These are phyloP conservation scores for Botia almorhae DNA, from an alignment of 2,797 vertebrate genomes.

Conservation along the genomic window DNA sequence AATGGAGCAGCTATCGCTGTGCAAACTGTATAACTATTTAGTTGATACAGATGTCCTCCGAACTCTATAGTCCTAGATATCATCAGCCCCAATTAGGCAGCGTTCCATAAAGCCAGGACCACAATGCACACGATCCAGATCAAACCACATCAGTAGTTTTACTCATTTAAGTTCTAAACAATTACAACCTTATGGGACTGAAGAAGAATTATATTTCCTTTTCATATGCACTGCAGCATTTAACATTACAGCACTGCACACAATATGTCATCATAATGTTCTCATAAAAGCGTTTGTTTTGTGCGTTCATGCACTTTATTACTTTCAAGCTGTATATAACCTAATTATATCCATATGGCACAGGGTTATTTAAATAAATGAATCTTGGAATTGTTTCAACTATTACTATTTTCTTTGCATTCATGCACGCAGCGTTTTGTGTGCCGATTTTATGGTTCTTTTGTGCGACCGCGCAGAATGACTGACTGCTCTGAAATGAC, in stretches of 20 bases:
- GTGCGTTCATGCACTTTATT: slow-evolving; percentile 13
- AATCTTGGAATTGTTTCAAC: slow-evolving; percentile 52
- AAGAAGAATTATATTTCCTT: not conserved
- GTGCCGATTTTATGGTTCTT: slow-evolving; percentile 34
- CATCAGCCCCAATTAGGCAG: not conserved
- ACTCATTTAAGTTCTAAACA: slow-evolving; percentile 1
- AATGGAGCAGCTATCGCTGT: not conserved
- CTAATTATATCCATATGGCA: slow-evolving; percentile 41
- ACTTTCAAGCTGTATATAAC: slow-evolving; percentile 20
- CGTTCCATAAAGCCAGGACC: not conserved
- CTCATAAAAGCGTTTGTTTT: slow-evolving; percentile 4
- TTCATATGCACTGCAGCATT: not conserved
- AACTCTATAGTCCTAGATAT: not conserved
- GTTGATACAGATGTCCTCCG: too few relatives aligned
- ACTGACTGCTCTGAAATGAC: slow-evolving; percentile 77
- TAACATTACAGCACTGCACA: slow-evolving; percentile 1
- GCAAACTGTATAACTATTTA: not conserved
- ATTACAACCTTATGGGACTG: slow-evolving; percentile 19
- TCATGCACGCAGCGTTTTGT: slow-evolving; percentile 22
- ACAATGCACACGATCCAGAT: slow-evolving; percentile 9
- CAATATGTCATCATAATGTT: slow-evolving; percentile 19
- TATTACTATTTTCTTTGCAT: slow-evolving; percentile 22
- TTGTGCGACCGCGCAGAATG: slow-evolving; percentile 53
- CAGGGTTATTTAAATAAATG: slow-evolving; percentile 33
- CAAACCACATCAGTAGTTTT: not conserved